A percentile compares a stretch with the other conserved stretches of the same genome.
Conservation (phyloP, 2,797 vertebrate genomes). For the Clarias laeviceps region DNA sequence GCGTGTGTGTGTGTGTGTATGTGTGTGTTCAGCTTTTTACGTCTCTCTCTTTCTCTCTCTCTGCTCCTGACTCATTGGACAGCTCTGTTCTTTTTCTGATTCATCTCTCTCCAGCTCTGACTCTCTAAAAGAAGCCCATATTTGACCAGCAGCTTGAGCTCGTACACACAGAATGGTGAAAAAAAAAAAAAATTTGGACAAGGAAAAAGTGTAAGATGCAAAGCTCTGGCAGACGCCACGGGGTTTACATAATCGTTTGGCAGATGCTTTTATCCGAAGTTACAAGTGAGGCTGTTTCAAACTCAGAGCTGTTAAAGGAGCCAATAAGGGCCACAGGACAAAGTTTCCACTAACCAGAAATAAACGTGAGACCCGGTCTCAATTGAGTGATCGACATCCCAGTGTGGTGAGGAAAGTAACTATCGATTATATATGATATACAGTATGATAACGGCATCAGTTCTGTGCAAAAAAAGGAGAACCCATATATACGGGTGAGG, state of each 20-base stretch:
- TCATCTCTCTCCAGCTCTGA: slow-evolving; percentile 27
- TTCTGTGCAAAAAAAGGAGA: not conserved
- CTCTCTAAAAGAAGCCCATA: slow-evolving; percentile 45
- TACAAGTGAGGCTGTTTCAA: not conserved
- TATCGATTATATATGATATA: not conserved
- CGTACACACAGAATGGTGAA: slow-evolving; percentile 30
- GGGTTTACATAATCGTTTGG: slow-evolving; percentile 20
- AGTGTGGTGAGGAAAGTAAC: not conserved
- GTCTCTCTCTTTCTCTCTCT: not conserved
- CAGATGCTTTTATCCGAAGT: slow-evolving; percentile 17
- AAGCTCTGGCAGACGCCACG: slow-evolving; percentile 12
- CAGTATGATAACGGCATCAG: not conserved
- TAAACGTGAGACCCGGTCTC: not conserved
- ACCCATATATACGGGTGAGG: not conserved
- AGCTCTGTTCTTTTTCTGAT: slow-evolving; percentile 25
- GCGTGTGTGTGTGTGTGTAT: not conserved
- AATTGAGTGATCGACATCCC: not conserved
- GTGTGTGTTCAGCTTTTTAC: not conserved
- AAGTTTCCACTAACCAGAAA: slow-evolving; percentile 18
- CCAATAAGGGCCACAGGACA: not conserved
- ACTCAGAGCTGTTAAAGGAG: slow-evolving; percentile 1
- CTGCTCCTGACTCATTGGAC: slow-evolving; percentile 19
- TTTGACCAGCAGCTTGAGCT: slow-evolving; percentile 39
- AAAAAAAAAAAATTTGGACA: slow-evolving; percentile 2
- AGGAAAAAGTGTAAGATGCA: slow-evolving; percentile 19